A percentile compares a stretch with the other conserved stretches of the same genome.
phyloP scores from a whole-genome alignment of 1,140 invertebrate species.

The Drosophila melanica region DNA sequence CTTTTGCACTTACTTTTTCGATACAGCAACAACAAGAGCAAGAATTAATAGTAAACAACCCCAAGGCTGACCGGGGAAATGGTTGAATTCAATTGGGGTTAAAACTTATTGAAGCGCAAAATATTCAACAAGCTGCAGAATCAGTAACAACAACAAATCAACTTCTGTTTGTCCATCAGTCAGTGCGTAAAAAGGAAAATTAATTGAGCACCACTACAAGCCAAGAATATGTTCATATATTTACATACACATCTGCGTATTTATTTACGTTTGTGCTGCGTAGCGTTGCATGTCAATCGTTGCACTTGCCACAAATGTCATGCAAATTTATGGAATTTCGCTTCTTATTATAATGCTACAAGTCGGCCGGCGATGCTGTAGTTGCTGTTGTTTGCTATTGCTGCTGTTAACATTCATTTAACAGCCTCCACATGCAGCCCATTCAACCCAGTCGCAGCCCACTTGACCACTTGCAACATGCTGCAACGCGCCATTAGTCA shows the following conservation, averaged over 20 bases:
- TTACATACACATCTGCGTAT: neutral
- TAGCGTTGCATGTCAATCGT: slow-evolving; percentile 54
- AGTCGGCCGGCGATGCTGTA: slow-evolving; percentile 12
- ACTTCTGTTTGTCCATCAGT: slow-evolving; percentile 20
- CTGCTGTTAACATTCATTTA: slow-evolving; percentile 53
- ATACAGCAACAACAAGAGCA: slow-evolving; percentile 29
- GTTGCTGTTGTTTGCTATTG: slow-evolving; percentile 10
- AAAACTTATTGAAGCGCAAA: slow-evolving; percentile 63
- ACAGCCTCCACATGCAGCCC: slow-evolving; percentile 41
- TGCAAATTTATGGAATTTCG: slow-evolving; percentile 56
- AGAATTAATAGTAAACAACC: slow-evolving; percentile 11
- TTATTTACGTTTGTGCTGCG: slow-evolving; percentile 3
- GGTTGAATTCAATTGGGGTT: slow-evolving; percentile 60
- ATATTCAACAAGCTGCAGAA: slow-evolving; percentile 25
- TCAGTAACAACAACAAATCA: slow-evolving; percentile 7
- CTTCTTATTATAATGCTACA: slow-evolving; percentile 23
- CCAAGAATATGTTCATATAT: neutral
- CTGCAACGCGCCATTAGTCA: slow-evolving; percentile 70
- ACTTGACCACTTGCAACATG: slow-evolving; percentile 68
- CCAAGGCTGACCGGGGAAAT: slow-evolving; percentile 5
- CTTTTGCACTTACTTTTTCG: slow-evolving; percentile 45
- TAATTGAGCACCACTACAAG: slow-evolving; percentile 53
- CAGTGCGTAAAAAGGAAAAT: slow-evolving; percentile 53
- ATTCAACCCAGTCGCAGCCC: slow-evolving; percentile 9
- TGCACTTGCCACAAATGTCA: slow-evolving; percentile 48